phyloP scores from a whole-genome alignment of 2,113 vertebrate species.

The Meleagris gallopavo region DNA sequence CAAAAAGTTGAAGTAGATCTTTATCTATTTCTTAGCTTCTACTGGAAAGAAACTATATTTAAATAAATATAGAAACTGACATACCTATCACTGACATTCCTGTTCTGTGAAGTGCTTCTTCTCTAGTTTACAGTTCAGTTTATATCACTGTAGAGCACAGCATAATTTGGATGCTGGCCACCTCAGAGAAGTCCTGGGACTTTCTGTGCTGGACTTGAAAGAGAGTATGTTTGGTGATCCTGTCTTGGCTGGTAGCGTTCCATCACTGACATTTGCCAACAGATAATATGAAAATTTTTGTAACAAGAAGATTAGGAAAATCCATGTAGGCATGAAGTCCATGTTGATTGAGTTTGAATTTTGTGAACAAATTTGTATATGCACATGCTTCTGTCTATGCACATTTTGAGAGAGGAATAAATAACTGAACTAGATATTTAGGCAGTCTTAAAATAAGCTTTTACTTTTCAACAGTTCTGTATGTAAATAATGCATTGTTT shows the following conservation, averaged over 20 bases:
- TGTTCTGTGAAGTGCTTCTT: neutral
- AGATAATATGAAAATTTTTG: neutral
- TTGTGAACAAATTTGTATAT: neutral
- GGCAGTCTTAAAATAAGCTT: neutral
- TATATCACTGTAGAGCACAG: neutral
- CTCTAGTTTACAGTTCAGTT: neutral
- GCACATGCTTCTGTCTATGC: neutral
- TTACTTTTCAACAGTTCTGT: neutral
- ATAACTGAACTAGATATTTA: neutral
- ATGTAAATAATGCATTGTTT: neutral
- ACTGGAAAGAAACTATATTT: neutral
- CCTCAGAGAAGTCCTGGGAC: neutral
- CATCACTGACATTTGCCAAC: neutral
- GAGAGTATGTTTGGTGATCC: rapidly evolving
- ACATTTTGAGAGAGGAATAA: neutral
- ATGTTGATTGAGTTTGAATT: neutral
- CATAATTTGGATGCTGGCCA: neutral
- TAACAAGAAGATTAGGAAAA: neutral
- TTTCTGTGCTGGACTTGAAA: neutral
- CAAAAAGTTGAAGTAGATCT: neutral
- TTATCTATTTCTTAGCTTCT: neutral
- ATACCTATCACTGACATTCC: no score
- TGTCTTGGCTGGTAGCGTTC: neutral
- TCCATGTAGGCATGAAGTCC: neutral
- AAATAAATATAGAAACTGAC: neutral